Evolutionary conservation across 2,113 vertebrate genomes (phyloP).

Genomic region (Hippolais icterina): DNA sequence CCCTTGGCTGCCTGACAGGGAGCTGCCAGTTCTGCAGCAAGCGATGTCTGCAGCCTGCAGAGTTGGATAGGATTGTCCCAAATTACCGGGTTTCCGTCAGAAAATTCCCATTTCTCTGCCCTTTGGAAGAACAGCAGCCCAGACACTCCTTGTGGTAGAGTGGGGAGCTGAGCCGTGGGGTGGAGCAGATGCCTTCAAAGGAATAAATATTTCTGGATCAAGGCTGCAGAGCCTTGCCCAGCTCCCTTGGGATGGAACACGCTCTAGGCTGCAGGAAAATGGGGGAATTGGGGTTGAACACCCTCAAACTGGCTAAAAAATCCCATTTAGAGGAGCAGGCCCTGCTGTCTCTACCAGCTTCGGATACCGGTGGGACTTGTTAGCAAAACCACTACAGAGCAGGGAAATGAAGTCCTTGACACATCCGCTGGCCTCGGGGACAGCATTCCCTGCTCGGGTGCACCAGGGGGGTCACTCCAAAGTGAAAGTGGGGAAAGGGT

Average conservation of each 20-base stretch:
- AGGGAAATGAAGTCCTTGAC: background rate
- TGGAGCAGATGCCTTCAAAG: background rate
- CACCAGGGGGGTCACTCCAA: accelerated
- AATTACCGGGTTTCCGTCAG: background rate
- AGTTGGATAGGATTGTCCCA: background rate
- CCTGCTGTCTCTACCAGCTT: background rate
- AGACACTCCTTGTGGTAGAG: background rate
- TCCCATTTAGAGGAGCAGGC: background rate
- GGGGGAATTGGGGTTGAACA: background rate
- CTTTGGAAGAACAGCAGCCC: background rate
- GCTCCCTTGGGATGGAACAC: no score
- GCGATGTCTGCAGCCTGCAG: background rate
- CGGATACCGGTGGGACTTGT: background rate
- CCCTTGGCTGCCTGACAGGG: slow-evolving; percentile 27
- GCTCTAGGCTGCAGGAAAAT: background rate
- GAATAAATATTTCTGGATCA: background rate
- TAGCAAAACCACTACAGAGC: background rate
- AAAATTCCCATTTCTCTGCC: background rate
- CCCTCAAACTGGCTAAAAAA: background rate
- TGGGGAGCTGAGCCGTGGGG: background rate
- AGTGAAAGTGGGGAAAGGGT: background rate
- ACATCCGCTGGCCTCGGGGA: background rate
- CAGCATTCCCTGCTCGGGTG: background rate
- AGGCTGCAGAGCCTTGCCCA: background rate
- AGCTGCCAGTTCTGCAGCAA: background rate